Evolutionary conservation across 64 coral and sea anemone genomes (phyloP).

Genomic region (Actinia equina): DNA sequence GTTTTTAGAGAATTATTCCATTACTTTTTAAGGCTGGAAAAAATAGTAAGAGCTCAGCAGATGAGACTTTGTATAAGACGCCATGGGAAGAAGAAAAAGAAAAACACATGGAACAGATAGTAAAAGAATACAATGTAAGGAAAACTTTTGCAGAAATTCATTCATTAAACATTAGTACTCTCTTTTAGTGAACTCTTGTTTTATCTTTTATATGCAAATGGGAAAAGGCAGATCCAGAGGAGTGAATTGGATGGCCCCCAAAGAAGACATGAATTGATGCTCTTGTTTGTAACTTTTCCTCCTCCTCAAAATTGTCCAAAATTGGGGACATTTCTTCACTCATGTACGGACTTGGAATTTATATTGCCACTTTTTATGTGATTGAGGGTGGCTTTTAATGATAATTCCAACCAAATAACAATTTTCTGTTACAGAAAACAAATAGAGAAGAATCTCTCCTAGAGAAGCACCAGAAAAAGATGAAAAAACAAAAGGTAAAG

Average conservation of each 20-base stretch:
- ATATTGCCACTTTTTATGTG: too few relatives aligned
- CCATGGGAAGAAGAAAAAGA: slow-evolving; percentile 57
- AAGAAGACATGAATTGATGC: too few relatives aligned
- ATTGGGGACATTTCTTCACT: too few relatives aligned
- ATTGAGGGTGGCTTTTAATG: too few relatives aligned
- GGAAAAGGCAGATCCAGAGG: background rate
- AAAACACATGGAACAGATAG: slow-evolving; percentile 27
- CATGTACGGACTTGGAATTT: too few relatives aligned
- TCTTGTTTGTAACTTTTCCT: too few relatives aligned
- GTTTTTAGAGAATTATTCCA: background rate
- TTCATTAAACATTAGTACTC: background rate
- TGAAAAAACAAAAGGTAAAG: slow-evolving; percentile 81
- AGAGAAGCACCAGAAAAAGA: slow-evolving; percentile 75
- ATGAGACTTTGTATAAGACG: background rate
- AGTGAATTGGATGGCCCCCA: too few relatives aligned
- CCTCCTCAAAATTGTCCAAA: too few relatives aligned
- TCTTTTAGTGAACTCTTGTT: too few relatives aligned
- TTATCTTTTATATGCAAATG: too few relatives aligned
- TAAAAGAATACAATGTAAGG: slow-evolving; percentile 45
- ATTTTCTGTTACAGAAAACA: slow-evolving; percentile 50
- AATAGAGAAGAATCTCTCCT: slow-evolving; percentile 86
- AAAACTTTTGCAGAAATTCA: background rate
- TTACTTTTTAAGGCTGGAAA: background rate
- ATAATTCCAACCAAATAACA: too few relatives aligned
- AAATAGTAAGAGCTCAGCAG: background rate